phyloP scores from a whole-genome alignment of 2,113 vertebrate genomes.

The Turnix velox region DNA sequence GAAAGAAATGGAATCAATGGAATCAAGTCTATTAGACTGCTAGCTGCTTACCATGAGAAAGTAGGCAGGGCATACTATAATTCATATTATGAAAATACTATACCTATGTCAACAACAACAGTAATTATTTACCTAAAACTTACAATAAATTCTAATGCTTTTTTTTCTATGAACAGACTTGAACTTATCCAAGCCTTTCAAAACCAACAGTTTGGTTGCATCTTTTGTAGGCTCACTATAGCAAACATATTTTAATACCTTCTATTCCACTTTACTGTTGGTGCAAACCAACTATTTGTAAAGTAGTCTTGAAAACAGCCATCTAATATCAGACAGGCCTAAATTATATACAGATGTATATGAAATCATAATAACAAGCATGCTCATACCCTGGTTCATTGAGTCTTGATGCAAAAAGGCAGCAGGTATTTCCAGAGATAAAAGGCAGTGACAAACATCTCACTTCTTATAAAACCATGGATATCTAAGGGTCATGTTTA shows the following conservation, averaged over 20 bases:
- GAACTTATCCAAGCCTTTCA: neutral
- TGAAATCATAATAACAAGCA: neutral
- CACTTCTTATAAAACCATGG: neutral
- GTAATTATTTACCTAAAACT: neutral
- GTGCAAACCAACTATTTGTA: neutral
- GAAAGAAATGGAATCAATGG: neutral
- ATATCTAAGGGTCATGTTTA: neutral
- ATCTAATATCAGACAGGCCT: neutral
- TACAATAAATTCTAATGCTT: neutral
- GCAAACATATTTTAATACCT: neutral
- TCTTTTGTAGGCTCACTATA: neutral
- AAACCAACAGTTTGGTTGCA: neutral
- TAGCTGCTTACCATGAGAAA: neutral
- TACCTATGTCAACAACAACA: neutral
- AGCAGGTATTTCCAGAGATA: neutral
- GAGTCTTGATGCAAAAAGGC: neutral
- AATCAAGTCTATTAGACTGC: neutral
- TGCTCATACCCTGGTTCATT: rapidly evolving
- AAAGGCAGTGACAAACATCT: neutral
- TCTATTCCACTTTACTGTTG: neutral
- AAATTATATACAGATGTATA: neutral
- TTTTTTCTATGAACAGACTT: neutral
- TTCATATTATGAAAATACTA: neutral
- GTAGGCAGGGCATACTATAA: neutral
- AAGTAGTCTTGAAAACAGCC: neutral